These are phyloP conservation scores for Campoplex nolae DNA, from an alignment of 2,888 invertebrate genomes.

Conservation along the genomic window DNA sequence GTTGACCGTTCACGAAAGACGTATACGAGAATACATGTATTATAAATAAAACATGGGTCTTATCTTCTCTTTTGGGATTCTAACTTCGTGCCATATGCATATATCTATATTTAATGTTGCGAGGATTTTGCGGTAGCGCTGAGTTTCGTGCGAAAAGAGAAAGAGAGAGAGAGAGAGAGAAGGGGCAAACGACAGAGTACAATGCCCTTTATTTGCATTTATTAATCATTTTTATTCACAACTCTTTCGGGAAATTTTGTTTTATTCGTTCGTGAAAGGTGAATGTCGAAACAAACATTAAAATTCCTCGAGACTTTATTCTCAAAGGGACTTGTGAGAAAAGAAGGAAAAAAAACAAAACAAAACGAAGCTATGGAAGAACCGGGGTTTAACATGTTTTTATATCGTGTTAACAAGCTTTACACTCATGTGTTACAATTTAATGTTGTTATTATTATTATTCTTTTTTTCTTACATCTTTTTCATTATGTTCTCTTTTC, in stretches of 20 bases:
- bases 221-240: slow-evolving; percentile 28
- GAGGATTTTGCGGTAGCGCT: slow-evolving; percentile 60
- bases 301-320: slow-evolving; percentile 8
- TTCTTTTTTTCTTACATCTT: neutral
- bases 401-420: slow-evolving; percentile 39
- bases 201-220: slow-evolving; percentile 46
- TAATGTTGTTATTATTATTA: neutral
- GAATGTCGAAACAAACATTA: slow-evolving; percentile 32
- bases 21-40: slow-evolving; percentile 57
- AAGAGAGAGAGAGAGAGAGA: neutral
- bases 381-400: slow-evolving; percentile 19
- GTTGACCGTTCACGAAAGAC: slow-evolving; percentile 20
- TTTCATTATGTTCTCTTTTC: neutral
- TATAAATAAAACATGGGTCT: slow-evolving; percentile 79
- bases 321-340: slow-evolving; percentile 20
- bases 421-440: slow-evolving; percentile 28
- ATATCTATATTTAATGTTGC: slow-evolving; percentile 79
- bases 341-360: slow-evolving; percentile 2
- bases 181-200: slow-evolving; percentile 10
- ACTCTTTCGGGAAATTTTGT: slow-evolving; percentile 28
- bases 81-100: slow-evolving; percentile 77
- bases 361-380: slow-evolving; percentile 8
- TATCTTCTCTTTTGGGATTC: slow-evolving; percentile 80
- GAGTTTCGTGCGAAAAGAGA: slow-evolving; percentile 2
- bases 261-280: slow-evolving; percentile 24